Evolutionary conservation across 1,140 invertebrate species (phyloP).

Genomic region (Brachystomella parvula): DNA sequence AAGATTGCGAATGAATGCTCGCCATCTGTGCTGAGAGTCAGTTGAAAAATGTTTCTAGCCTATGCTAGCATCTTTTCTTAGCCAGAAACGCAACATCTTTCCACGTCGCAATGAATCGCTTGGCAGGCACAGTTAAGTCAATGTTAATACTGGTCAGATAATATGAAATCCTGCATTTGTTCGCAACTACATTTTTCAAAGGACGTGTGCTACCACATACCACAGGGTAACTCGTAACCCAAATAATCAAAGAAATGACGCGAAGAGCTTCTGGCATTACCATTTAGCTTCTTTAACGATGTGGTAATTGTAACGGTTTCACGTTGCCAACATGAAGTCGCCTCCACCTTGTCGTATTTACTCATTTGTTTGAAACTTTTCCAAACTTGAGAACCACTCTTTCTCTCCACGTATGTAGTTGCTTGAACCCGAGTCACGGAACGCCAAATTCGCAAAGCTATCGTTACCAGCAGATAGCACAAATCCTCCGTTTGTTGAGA

Average conservation of each 20-base stretch:
- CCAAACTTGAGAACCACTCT: conserved; percentile 1
- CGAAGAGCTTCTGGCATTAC: not conserved
- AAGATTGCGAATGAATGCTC: no score
- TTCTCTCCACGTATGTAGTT: not conserved
- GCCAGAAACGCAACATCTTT: no score
- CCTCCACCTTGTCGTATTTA: not conserved
- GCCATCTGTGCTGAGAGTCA: no score
- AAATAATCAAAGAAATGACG: not conserved
- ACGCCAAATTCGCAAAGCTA: no score
- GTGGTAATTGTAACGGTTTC: no score
- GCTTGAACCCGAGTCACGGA: conserved; percentile 4
- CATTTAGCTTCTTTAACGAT: no score
- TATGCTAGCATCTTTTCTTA: no score
- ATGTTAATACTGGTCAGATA: not conserved
- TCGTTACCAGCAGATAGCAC: no score
- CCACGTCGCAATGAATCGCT: not conserved
- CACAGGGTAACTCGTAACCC: not conserved
- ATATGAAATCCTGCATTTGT: not conserved
- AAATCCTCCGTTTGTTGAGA: no score
- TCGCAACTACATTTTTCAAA: not conserved
- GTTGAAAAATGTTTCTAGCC: no score
- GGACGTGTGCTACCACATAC: not conserved
- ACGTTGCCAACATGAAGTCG: not conserved
- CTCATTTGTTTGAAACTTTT: not conserved
- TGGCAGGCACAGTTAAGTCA: not conserved